Evolutionary conservation across 1,140 invertebrate species (phyloP), one percentile per base, ranked within the genome.

Genomic region (Megalonaias nervosa): DNA sequence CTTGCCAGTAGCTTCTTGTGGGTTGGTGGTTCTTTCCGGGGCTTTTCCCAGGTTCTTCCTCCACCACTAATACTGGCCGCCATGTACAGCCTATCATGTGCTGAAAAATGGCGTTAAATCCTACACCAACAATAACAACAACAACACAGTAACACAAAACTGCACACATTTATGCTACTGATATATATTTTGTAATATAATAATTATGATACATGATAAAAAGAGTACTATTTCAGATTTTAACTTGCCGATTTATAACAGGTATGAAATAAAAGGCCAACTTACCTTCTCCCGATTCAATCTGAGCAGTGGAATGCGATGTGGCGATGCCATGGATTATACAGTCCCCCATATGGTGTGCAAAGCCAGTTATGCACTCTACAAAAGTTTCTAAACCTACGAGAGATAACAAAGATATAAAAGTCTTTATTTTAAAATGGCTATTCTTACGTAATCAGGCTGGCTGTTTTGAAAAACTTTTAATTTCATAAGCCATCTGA

Each of bases 321-420:
- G 89, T 90, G 23, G 89, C 88, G 67, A 87, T 88, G 6, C 88
- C 89, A 66, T 90, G 86, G 13, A 89, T 80, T 31, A 95, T 89
- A 87, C 93, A 94, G 71, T 93, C 91, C 17, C 93, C 91, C 23
- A 94, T 87, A 38, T 90, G 86, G 89, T 95, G 93, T 26, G 92
- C 91, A 59, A 92, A 90, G 31, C 82, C 80, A 48, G 75, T 81
- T 31, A 91, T 79, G 87, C 91, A 84, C 78, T 90, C 75, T 16
- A 90, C 80, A 60, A 88, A 73, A 16, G 74, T 75, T 38, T 86
- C 85, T 61, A 90, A 75, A 60, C 81, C 89, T 90, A 84, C 55
- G 82, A 87, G 38, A 79, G 58, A 21, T 77, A 31, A 75, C 21
- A 71, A 67, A 6, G 60, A 70, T 48, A 48, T 48, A 48, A 48